phyloP scores from a whole-genome alignment of 2,888 invertebrate species.

The Ramazzottius varieornatus region DNA sequence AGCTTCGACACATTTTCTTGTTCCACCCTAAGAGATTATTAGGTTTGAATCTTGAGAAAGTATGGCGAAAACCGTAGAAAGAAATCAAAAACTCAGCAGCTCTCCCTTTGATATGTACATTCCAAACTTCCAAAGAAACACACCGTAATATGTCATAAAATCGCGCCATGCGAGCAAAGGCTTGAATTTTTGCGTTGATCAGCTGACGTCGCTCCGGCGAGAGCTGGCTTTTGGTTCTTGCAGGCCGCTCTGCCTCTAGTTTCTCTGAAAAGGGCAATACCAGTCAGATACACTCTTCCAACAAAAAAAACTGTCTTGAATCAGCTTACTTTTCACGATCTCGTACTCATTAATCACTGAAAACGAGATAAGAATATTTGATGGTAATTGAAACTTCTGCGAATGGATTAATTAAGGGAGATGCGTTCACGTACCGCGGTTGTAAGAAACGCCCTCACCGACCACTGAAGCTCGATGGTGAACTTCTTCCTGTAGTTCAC shows the following conservation, averaged over 20 bases:
- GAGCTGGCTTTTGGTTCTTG: neutral
- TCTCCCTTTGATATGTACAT: no score
- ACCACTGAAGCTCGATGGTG: constrained; percentile 88
- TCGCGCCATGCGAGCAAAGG: neutral
- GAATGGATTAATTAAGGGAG: constrained; percentile 79
- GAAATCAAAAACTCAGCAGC: no score
- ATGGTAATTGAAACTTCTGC: neutral
- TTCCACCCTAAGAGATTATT: no score
- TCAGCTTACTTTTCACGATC: neutral
- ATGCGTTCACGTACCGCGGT: neutral
- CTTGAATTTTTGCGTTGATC: neutral
- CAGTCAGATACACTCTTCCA: neutral
- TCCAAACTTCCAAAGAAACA: no score
- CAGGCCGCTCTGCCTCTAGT: neutral
- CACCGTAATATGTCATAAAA: neutral
- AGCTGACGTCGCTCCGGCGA: neutral
- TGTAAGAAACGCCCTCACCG: neutral
- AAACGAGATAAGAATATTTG: neutral
- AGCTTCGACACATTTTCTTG: constrained; percentile 93
- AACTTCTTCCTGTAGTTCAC: constrained; percentile 83
- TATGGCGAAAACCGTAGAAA: neutral
- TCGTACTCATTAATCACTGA: neutral
- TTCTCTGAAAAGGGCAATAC: no score
- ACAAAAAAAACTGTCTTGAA: neutral
- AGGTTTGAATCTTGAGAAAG: no score